phyloP scores from a whole-genome alignment of 2,113 vertebrate genomes.

The Eretmodus cyanostictus region DNA sequence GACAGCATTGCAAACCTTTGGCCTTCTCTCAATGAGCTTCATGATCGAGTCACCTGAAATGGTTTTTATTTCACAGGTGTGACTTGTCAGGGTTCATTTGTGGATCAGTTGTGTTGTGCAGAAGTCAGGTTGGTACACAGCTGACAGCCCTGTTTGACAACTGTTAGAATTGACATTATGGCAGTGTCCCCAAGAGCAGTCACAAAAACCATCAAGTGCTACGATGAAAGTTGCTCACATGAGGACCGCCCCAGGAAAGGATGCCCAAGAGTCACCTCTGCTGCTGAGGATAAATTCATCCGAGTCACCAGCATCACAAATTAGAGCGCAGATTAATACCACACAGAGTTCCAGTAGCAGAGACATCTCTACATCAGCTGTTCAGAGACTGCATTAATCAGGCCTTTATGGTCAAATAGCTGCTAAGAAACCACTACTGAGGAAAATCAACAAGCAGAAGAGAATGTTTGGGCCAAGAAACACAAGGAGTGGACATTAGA shows the following conservation, averaged over 20 bases:
- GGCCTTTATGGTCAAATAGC: neutral
- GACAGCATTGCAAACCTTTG: neutral
- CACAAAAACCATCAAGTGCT: neutral
- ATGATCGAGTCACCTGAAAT: neutral
- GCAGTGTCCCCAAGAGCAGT: neutral
- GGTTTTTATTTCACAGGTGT: neutral
- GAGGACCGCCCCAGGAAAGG: neutral
- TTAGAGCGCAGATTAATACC: fast-evolving
- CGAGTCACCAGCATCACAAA: neutral
- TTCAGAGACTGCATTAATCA: neutral
- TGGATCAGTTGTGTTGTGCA: neutral
- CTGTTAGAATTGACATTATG: neutral
- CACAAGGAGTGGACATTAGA: neutral
- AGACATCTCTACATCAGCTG: neutral
- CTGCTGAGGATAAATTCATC: neutral
- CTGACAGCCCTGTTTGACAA: neutral
- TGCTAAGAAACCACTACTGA: neutral
- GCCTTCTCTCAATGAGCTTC: neutral
- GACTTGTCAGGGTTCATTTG: neutral
- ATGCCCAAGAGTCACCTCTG: neutral
- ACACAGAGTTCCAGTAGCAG: neutral
- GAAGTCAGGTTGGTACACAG: neutral
- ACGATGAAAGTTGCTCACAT: neutral
- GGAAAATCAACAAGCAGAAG: neutral
- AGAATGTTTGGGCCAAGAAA: neutral